Evolutionary conservation across 2,113 vertebrate genomes (phyloP), one percentile per base, ranked within the genome.

Genomic region (Barbus barbus): DNA sequence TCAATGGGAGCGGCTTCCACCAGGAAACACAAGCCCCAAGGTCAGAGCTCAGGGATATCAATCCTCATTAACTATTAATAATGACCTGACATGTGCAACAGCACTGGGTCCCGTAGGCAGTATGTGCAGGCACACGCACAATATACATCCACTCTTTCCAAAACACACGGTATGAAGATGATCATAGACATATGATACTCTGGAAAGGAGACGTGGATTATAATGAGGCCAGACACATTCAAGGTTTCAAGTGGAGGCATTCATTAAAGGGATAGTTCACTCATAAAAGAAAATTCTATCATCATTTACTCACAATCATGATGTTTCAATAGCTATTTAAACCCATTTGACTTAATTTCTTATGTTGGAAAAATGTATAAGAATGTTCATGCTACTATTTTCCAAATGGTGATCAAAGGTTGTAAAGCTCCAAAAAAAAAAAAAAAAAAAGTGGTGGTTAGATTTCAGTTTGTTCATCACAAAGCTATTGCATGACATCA

Each of bases 11-110:
- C 90, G 84, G 89, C 91, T 91, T 93, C 92, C 90, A 90, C 86
- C 65, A 89, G 85, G 92, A 93, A 93, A 94, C 92, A 88, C 86
- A 88, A 93, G 28, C 80, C 81, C 91, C 91, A 91, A 92, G 92
- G 93, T 93, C 91, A 90, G 89, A 89, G 89, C 91, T 90, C 90
- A 69, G 84, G 89, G 93, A 93, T 87, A 94, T 93, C 92, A 91
- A 93, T 92, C 93, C 91, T 93, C 92, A 94, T 94, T 92, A 94
- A 94, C 85, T 90, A 94, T 94, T 94, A 91, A 94, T 87, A 88
- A 88, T 78, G 82, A 84, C 81, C 89, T 81, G 86, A 90, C 79
- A 87, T 85, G 84, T 88, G 89, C 46, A 80, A 72, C 51, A 51
- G 28, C 36, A 12, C 20, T 28, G 41, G 36, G 60, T 46, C 46